A percentile compares a stretch with the other conserved stretches of the same genome.
These are phyloP conservation scores for Regulus satrapa DNA, from an alignment of 2,113 vertebrate species.

Conservation along the genomic window DNA sequence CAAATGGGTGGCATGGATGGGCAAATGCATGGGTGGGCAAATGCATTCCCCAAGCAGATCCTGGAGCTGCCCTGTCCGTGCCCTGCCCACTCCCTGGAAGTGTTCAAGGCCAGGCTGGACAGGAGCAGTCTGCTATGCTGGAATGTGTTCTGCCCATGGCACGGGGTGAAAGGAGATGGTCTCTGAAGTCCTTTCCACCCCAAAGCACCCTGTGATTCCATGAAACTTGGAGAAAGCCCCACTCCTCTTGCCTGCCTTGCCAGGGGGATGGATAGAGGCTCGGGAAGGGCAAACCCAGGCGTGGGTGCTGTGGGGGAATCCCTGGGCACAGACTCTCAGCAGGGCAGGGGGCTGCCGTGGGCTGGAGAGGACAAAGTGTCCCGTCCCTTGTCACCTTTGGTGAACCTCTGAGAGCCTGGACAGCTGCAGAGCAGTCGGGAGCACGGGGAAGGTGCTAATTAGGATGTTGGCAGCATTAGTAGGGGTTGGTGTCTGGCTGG, in stretches of 20 bases:
- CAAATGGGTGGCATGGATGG: neutral
- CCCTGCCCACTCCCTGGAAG: neutral
- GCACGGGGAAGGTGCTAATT: neutral
- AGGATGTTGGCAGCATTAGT: neutral
- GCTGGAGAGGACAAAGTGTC: neutral
- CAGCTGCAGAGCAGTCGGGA: slow-evolving; percentile 9
- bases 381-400: accelerated
- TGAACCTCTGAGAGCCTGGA: neutral
- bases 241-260: neutral
- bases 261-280: neutral
- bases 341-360: neutral
- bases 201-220: neutral
- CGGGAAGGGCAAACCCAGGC: accelerated
- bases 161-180: neutral
- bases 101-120: neutral
- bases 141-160: neutral
- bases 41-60: neutral
- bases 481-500: neutral
- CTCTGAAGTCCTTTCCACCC: neutral
- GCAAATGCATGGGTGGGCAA: neutral
- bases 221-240: neutral
- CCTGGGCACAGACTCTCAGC: neutral
- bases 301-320: neutral
- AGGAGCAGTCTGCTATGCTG: too few relatives aligned
- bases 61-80: neutral